Percentiles rank a stretch among this genome's conserved stretches.
phyloP scores from a whole-genome alignment of 2,113 vertebrate genomes.

The Albula goreensis region DNA sequence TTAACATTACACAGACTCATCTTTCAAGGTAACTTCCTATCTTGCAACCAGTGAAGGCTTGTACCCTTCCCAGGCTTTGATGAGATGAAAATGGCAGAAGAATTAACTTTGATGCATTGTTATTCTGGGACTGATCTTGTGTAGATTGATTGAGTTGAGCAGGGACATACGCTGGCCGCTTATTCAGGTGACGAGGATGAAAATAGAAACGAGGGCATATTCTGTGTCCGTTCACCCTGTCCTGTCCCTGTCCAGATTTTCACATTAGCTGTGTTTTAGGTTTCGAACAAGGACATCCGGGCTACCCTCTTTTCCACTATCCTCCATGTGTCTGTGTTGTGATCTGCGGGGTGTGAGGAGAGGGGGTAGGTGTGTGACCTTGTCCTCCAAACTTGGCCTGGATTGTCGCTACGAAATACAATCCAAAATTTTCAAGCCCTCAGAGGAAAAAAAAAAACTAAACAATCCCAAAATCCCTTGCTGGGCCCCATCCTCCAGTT shows the following conservation, averaged over 20 bases:
- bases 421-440: conserved; percentile 60
- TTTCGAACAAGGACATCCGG: not conserved
- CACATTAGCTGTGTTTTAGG: not conserved
- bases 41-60: not conserved
- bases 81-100: not conserved
- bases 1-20: conserved; percentile 32
- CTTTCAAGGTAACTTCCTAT: conserved; percentile 19
- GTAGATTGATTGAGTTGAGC: not conserved
- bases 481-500: conserved; percentile 63
- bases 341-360: conserved; percentile 31
- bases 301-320: not conserved
- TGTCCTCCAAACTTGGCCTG: conserved; percentile 60
- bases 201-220: not conserved
- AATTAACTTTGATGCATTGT: not conserved
- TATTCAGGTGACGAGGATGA: not conserved
- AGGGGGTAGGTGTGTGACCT: conserved; percentile 52
- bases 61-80: not conserved
- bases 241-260: not conserved
- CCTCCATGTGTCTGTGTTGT: not conserved
- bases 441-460: conserved; percentile 48
- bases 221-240: not conserved
- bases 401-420: conserved; percentile 63
- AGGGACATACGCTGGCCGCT: not conserved
- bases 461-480: conserved; percentile 61
- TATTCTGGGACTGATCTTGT: not conserved